Evolutionary conservation across 2,888 invertebrate species (phyloP).

Genomic region (Leptopilina drosophilae): DNA sequence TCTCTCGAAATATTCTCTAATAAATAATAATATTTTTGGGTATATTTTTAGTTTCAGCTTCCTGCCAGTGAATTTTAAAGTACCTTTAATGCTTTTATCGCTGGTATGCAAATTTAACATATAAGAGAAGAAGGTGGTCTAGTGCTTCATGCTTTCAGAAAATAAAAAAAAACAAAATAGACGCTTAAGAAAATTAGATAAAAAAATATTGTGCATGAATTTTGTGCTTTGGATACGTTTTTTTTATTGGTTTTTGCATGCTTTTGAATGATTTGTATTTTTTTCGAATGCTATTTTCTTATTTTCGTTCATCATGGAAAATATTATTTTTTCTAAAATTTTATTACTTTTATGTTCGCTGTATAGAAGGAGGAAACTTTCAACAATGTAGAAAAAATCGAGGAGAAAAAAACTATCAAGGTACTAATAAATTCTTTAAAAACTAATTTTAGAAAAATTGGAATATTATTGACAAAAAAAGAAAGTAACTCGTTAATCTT

Average conservation of each 20-base stretch:
- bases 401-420: slow-evolving; percentile 66
- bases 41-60: slow-evolving; percentile 51
- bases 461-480: too few species aligned
- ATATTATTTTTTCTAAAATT: slow-evolving; percentile 28
- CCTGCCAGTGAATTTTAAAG: slow-evolving; percentile 7
- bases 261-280: neutral
- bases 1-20: neutral
- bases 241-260: slow-evolving; percentile 11
- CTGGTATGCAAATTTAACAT: slow-evolving; percentile 48
- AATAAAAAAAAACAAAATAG: neutral
- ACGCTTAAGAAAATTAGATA: neutral
- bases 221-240: neutral
- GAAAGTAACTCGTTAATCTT: too few species aligned
- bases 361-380: slow-evolving; percentile 70
- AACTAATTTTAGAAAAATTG: slow-evolving; percentile 18
- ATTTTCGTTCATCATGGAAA: neutral
- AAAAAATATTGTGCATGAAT: neutral
- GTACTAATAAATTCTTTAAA: slow-evolving; percentile 54
- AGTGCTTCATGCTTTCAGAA: slow-evolving; percentile 35
- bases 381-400: slow-evolving; percentile 70
- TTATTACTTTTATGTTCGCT: slow-evolving; percentile 42
- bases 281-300: slow-evolving; percentile 37
- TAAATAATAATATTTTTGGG: neutral
- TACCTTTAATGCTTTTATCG: slow-evolving; percentile 39
- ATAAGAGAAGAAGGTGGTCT: slow-evolving; percentile 56